These are phyloP conservation scores for Chauna torquata DNA, from an alignment of 2,113 vertebrate species.

Conservation along the genomic window DNA sequence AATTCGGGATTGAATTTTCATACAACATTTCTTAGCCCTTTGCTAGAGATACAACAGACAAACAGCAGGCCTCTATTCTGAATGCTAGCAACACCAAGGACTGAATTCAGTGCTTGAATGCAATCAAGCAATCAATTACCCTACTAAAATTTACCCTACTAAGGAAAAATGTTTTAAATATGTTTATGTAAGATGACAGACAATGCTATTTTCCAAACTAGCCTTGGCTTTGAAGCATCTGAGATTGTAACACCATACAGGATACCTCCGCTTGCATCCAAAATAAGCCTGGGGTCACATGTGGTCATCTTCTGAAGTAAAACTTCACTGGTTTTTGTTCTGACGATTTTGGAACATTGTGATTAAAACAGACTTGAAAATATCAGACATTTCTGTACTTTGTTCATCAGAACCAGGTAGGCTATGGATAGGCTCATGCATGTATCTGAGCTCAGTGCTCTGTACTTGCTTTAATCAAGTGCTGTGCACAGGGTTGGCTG, in stretches of 20 bases:
- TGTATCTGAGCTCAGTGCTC: not conserved
- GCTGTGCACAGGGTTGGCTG: not conserved
- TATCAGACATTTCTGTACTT: not conserved
- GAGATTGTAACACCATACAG: not conserved
- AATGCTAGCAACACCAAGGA: too few relatives aligned
- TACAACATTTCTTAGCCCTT: too few relatives aligned
- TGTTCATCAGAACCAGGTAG: not conserved
- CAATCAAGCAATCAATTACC: not conserved
- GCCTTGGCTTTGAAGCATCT: not conserved
- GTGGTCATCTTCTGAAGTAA: not conserved
- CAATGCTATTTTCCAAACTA: not conserved
- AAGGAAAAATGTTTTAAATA: not conserved
- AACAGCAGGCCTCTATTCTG: not conserved
- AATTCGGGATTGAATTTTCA: not conserved
- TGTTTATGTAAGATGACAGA: not conserved
- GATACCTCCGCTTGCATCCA: not conserved
- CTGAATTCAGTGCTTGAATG: fast-evolving
- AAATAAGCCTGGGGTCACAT: not conserved
- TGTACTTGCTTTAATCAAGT: not conserved
- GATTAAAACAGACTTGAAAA: not conserved
- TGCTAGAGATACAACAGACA: too few relatives aligned
- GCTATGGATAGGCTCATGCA: fast-evolving
- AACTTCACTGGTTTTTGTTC: not conserved
- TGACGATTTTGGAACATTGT: not conserved
- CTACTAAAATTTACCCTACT: not conserved